These are phyloP conservation scores for Drosophila eugracilis DNA, from an alignment of 1,140 invertebrate species.

Conservation along the genomic window DNA sequence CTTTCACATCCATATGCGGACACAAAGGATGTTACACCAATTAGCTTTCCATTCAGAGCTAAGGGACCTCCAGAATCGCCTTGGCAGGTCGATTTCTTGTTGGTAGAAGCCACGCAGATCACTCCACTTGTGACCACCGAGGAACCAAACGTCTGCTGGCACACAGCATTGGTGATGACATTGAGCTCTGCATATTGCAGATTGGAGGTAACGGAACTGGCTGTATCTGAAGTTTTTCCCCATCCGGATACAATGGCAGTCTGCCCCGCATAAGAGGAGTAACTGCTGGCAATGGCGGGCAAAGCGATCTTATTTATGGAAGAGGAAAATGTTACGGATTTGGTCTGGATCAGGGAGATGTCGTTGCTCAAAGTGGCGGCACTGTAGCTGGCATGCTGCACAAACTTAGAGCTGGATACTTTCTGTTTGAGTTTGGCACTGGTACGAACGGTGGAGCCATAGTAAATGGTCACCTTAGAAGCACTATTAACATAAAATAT, in stretches of 20 bases:
- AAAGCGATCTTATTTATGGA: slow-evolving; percentile 26
- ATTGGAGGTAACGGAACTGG: neutral
- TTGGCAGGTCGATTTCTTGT: slow-evolving; percentile 22
- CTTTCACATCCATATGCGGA: slow-evolving; percentile 19
- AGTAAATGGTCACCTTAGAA: slow-evolving; percentile 50
- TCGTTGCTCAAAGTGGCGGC: slow-evolving; percentile 39
- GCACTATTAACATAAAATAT: slow-evolving; percentile 9
- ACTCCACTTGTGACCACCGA: slow-evolving; percentile 9
- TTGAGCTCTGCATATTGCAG: slow-evolving; percentile 21
- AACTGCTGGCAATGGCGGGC: slow-evolving; percentile 19
- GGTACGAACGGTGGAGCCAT: slow-evolving; percentile 54
- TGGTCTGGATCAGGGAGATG: slow-evolving; percentile 37
- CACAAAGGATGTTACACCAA: slow-evolving; percentile 84
- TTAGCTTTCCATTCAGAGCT: slow-evolving; percentile 25
- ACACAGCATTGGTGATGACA: slow-evolving; percentile 12
- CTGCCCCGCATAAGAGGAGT: slow-evolving; percentile 27
- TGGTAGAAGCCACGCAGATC: slow-evolving; percentile 32
- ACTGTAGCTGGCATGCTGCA: slow-evolving; percentile 47
- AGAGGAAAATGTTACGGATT: slow-evolving; percentile 8
- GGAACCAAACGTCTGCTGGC: slow-evolving; percentile 3
- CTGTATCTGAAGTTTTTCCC: slow-evolving; percentile 21
- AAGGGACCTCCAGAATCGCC: slow-evolving; percentile 42
- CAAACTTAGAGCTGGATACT: slow-evolving; percentile 34
- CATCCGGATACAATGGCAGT: slow-evolving; percentile 42
- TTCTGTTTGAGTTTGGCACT: slow-evolving; percentile 25